Evolutionary conservation across 2,797 vertebrate genomes (phyloP).

Genomic region (Sebastes cheni): DNA sequence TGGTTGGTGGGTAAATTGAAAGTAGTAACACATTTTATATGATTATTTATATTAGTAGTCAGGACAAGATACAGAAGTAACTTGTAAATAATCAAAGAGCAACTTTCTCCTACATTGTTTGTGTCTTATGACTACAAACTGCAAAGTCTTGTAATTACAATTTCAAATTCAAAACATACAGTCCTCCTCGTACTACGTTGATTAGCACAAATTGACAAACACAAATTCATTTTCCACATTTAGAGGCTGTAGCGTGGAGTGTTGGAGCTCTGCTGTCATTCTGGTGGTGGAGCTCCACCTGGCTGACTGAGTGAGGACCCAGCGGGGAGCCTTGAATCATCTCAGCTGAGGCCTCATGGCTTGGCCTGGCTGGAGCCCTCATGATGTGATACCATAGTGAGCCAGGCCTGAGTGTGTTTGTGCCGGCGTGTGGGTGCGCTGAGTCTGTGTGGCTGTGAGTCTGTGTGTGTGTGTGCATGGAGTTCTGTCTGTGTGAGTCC

Average conservation of each 20-base stretch:
- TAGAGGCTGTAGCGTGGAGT: conserved; percentile 46
- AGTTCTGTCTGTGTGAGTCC: conserved; percentile 27
- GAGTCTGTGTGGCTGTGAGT: conserved; percentile 42
- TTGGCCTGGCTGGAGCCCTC: conserved; percentile 82
- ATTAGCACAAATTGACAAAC: conserved; percentile 30
- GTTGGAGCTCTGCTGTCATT: conserved; percentile 71
- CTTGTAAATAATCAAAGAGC: not conserved
- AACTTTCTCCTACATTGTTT: not conserved
- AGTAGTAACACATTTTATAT: not conserved
- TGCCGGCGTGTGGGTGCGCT: conserved; percentile 61
- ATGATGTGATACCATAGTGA: conserved; percentile 77
- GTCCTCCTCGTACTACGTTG: conserved; percentile 1
- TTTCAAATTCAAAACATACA: conserved; percentile 43
- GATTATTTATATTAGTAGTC: not conserved
- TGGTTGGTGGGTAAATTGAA: not conserved
- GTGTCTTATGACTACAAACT: not conserved
- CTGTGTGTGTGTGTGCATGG: conserved; percentile 8
- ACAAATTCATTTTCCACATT: conserved; percentile 46
- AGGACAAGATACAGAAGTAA: not conserved
- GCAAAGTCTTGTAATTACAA: not conserved
- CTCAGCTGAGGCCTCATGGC: conserved; percentile 79
- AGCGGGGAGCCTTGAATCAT: conserved; percentile 84
- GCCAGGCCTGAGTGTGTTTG: conserved; percentile 74
- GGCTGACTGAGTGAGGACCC: conserved; percentile 72
- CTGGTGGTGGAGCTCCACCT: conserved; percentile 73